These are phyloP conservation scores for Ischnura elegans DNA, from an alignment of 2,888 invertebrate species.

Conservation along the genomic window DNA sequence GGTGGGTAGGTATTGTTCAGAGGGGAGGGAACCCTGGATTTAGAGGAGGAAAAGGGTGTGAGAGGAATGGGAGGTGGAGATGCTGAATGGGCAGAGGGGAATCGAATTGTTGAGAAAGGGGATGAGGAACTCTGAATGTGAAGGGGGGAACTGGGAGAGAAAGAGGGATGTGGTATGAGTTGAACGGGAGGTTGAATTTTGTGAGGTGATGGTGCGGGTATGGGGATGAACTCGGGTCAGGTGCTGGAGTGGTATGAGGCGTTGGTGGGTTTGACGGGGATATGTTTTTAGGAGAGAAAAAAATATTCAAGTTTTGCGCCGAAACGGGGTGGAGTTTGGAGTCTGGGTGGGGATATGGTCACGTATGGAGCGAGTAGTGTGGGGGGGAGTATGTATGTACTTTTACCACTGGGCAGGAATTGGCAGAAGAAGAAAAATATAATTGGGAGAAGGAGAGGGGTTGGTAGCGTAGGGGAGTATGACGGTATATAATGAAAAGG, in stretches of 20 bases:
- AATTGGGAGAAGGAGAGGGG: background rate
- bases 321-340: background rate
- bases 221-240: background rate
- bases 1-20: background rate
- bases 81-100: too few species aligned
- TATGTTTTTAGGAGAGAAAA: conserved; percentile 26
- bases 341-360: background rate
- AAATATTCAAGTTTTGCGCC: background rate
- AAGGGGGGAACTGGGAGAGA: too few species aligned
- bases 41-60: background rate
- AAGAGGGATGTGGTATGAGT: background rate
- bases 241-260: background rate
- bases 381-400: background rate
- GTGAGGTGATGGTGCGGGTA: background rate
- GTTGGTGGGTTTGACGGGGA: background rate
- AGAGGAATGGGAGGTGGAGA: too few species aligned
- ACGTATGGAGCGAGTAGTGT: background rate
- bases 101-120: too few species aligned
- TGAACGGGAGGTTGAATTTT: background rate
- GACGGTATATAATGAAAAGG: background rate
- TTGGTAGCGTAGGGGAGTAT: background rate
- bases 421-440: background rate
- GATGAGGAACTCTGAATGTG: too few species aligned
- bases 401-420: background rate
- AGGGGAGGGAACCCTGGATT: background rate